A percentile compares a stretch with the other conserved stretches of the same genome.
Evolutionary conservation across 1,140 invertebrate genomes (phyloP).

Genomic region (Leptinotarsa defecta): DNA sequence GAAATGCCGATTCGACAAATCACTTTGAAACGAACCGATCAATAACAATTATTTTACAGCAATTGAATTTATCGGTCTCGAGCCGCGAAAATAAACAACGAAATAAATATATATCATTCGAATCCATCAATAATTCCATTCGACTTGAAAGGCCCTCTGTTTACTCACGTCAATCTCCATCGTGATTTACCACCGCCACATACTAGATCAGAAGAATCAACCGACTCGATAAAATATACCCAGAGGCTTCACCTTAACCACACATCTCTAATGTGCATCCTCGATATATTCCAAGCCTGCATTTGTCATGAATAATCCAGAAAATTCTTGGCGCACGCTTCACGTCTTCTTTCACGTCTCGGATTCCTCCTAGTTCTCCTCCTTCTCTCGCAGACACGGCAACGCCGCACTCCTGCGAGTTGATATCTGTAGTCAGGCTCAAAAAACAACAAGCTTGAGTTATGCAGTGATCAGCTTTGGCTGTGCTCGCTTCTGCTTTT

Average conservation of each 20-base stretch:
- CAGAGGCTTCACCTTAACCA: neutral
- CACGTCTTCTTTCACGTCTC: neutral
- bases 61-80: neutral
- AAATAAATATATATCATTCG: conserved; percentile 3
- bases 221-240: conserved; percentile 12
- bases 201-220: conserved; percentile 9
- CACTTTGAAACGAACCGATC: neutral
- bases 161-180: conserved; percentile 3
- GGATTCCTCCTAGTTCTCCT: conserved; percentile 18
- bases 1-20: neutral
- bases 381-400: conserved; percentile 32
- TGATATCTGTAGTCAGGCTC: conserved; percentile 47
- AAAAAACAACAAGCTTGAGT: conserved; percentile 47
- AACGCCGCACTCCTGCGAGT: conserved; percentile 44
- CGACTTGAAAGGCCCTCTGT: conserved; percentile 5
- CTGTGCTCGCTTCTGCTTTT: conserved; percentile 45
- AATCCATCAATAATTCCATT: neutral
- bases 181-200: conserved; percentile 3
- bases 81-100: conserved; percentile 5
- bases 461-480: conserved; percentile 46
- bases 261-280: conserved; percentile 20
- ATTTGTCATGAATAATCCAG: conserved; percentile 13
- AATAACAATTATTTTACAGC: neutral
- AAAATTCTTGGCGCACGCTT: neutral
- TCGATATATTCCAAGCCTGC: conserved; percentile 6